Conservation (phyloP, 1,140 invertebrate genomes). For the Paracyclopina nana region DNA sequence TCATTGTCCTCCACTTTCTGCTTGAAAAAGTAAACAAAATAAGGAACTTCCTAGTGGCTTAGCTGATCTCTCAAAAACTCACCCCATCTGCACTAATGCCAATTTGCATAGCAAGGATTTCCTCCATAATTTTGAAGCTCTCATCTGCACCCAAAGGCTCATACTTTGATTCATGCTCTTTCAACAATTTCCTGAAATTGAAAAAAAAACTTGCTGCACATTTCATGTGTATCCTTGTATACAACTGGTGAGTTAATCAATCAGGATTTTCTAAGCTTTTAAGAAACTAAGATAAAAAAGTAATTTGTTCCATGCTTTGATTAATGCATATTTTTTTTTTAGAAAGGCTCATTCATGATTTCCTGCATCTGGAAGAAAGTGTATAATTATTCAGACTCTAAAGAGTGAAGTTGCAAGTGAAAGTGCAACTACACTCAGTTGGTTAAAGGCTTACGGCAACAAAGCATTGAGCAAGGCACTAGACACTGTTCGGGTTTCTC, state of each 20-base stretch:
- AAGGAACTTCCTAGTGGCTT: too few species aligned
- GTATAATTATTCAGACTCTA: too few species aligned
- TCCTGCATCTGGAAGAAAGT: too few species aligned
- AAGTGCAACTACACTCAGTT: background rate
- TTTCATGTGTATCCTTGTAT: too few species aligned
- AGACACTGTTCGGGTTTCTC: background rate
- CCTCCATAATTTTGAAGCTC: background rate
- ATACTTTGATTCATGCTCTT: conserved; percentile 7
- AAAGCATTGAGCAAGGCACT: conserved; percentile 3
- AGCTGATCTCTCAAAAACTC: background rate
- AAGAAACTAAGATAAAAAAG: too few species aligned
- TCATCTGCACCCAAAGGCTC: background rate
- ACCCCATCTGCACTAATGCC: background rate
- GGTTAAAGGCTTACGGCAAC: conserved; percentile 8
- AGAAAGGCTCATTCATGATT: too few species aligned
- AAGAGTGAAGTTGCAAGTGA: too few species aligned
- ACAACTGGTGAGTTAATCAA: too few species aligned
- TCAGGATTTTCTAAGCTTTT: too few species aligned
- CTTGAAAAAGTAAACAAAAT: too few species aligned
- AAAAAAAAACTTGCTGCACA: background rate
- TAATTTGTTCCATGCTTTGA: too few species aligned
- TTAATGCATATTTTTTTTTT: too few species aligned
- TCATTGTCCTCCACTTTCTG: background rate
- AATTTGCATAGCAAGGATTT: conserved; percentile 1
- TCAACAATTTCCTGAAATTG: conserved; percentile 1